Percentiles rank a stretch among this genome's conserved stretches.
Evolutionary conservation across 2,888 invertebrate species (phyloP).

Genomic region (Lordiphosa fenestrarum): DNA sequence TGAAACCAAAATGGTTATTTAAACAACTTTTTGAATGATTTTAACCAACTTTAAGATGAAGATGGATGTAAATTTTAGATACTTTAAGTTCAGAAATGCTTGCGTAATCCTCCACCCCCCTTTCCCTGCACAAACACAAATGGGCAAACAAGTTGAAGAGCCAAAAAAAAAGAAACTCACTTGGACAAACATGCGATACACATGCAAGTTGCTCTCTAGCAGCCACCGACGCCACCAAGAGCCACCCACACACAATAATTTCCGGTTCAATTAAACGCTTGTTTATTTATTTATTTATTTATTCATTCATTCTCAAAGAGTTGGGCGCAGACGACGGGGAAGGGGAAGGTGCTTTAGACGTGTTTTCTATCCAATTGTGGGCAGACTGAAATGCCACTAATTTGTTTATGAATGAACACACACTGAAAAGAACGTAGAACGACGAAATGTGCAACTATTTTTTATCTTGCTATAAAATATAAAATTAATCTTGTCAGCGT

Average conservation of each 20-base stretch:
- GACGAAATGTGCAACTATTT: neutral
- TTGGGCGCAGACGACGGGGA: neutral
- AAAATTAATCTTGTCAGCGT: too few species aligned
- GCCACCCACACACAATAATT: constrained; percentile 51
- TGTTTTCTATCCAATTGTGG: constrained; percentile 43
- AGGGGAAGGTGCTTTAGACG: neutral
- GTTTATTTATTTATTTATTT: constrained; percentile 70
- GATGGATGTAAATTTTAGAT: too few species aligned
- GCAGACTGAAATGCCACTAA: constrained; percentile 37
- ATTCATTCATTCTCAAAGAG: constrained; percentile 51
- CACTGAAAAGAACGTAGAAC: too few species aligned
- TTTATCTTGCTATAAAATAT: neutral
- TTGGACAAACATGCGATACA: constrained; percentile 14
- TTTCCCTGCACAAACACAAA: constrained; percentile 8
- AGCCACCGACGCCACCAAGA: constrained; percentile 33
- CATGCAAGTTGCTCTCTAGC: constrained; percentile 29
- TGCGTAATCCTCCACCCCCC: too few species aligned
- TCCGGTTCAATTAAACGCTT: constrained; percentile 73
- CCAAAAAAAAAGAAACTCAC: constrained; percentile 36
- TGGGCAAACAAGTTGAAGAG: constrained; percentile 34
- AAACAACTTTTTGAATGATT: too few species aligned
- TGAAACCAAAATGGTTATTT: too few species aligned
- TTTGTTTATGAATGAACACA: constrained; percentile 55
- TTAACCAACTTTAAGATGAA: too few species aligned
- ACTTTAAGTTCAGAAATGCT: too few species aligned